Evolutionary conservation across 1,140 invertebrate genomes (phyloP), one percentile per base, ranked within the genome.

Genomic region (Drosophila sucinea): DNA sequence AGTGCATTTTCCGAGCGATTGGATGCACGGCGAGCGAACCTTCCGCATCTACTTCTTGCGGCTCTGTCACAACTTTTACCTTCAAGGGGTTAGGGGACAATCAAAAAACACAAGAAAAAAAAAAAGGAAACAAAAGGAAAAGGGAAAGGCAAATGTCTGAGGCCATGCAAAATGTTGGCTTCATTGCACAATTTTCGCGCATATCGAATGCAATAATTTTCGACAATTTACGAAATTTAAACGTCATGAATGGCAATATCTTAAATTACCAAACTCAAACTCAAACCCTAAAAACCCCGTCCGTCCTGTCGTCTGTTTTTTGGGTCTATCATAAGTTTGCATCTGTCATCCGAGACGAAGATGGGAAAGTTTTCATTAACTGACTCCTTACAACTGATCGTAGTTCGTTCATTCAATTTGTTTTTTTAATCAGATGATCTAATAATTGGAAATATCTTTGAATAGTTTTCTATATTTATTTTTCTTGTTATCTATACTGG

Each of bases 161-260:
- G 68, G 66, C 67, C 82, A 86, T 83, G 82, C 82, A 86, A 87
- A 87, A 87, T 87, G 73, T 70, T 67, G 33, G 72, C 74, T 81
- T 86, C 79, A 87, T 71, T 86, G 83, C 83, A 82, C 82, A 86
- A 87, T 82, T 81, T 79, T 82, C 35, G 68, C 75, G 79, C 83
- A 86, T 86, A 87, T 76, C 83, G 72, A 79, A 77, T 77, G 69
- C 55, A 69, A 73, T 86, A 87, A 86, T 86, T 81, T 83, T 40
- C 56, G 66, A 76, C 67, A 85, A 85, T 86, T 82, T 73, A 66
- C 76, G 73, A 87, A 82, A 76, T 64, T 75, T 76, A 79, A 77
- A 77, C 70, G 79, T 76, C 83, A 73, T 82, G 76, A 86, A 87
- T 77, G 67, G 79, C 73, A 68, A 68, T 41, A 66, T 87, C 84